Evolutionary conservation across 2,113 vertebrate species (phyloP).

Genomic region (Eretmochelys imbricata): DNA sequence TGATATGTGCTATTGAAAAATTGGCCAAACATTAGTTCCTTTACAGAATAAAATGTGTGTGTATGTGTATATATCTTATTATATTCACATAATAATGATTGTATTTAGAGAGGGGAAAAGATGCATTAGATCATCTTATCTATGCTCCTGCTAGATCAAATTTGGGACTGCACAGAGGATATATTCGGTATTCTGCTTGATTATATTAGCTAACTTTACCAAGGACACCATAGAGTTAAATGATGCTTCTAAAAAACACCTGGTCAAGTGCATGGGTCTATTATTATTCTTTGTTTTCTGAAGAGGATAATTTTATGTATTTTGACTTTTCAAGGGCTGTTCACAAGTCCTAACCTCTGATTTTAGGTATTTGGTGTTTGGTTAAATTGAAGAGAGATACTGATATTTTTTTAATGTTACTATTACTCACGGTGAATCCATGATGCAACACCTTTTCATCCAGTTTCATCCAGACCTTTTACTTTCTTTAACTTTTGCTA

Average conservation of each 20-base stretch:
- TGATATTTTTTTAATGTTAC: not conserved
- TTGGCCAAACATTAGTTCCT: not conserved
- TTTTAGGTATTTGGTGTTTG: not conserved
- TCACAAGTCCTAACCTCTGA: not conserved
- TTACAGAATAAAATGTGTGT: not conserved
- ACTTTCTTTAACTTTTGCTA: not conserved
- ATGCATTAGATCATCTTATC: not conserved
- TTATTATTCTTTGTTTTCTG: not conserved
- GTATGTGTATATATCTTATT: not conserved
- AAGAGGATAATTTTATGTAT: not conserved
- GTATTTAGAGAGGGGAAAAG: not conserved
- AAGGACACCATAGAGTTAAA: not conserved
- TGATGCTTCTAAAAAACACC: not conserved
- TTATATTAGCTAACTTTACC: not conserved
- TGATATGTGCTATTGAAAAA: not conserved
- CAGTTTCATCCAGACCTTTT: not conserved
- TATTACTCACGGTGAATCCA: not conserved
- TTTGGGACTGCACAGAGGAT: not conserved
- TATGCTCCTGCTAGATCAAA: not conserved
- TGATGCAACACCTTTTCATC: not conserved
- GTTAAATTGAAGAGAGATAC: not conserved
- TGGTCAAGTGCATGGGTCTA: not conserved
- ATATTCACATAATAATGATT: not conserved
- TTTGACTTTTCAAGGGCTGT: not conserved
- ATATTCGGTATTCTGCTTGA: not conserved